Evolutionary conservation across 1,140 invertebrate species (phyloP), one percentile per base, ranked within the genome.

Genomic region (Temnothorax curvispinosus): DNA sequence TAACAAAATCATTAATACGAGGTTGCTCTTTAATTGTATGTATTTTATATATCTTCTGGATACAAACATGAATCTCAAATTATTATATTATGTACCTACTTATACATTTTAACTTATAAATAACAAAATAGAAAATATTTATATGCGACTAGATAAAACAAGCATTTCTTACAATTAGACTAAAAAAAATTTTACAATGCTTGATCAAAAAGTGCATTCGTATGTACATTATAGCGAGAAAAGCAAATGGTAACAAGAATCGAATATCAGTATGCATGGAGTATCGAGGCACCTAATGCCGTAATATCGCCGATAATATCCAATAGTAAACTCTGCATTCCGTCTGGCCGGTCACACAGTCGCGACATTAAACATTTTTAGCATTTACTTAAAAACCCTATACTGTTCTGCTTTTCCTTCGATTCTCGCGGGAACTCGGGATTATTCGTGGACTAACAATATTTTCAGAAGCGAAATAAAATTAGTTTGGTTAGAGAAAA

Each of bases 251-350:
- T 86, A 77, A 76, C 84, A 56, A 69, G 50, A 76, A 86, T 81
- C 62, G 62, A 82, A 82, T 71, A 76, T 88, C 82, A 47, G 11
- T 47, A 89, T 18, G 27, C 38, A 35, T 13, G 27, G 44, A 47
- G 11, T 41, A 38, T 2, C n/a, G 35, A 76, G 54, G 44, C 77
- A 75, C 38, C 65, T 77, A 90, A 87, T 47, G 62, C 74, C 47
- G 85, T 92, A 92, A 93, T 92, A 91, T 90, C 87, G 65, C 86
- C 75, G 78, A 21, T 58, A 18, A 52, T 41, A 18, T 81, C 80
- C 87, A 65, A n/a, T 18, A 87, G 86, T 89, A 80, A 92, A 92
- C 84, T 82, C 62, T 87, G 86, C 78, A 69, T 85, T 67, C 85
- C 88, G 44, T 58, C 75, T 89, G 44, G 38, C 65, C 69, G 76